A percentile compares a stretch with the other conserved stretches of the same genome.
Evolutionary conservation across 1,140 invertebrate genomes (phyloP).

Genomic region (Epicauta chinensis): DNA sequence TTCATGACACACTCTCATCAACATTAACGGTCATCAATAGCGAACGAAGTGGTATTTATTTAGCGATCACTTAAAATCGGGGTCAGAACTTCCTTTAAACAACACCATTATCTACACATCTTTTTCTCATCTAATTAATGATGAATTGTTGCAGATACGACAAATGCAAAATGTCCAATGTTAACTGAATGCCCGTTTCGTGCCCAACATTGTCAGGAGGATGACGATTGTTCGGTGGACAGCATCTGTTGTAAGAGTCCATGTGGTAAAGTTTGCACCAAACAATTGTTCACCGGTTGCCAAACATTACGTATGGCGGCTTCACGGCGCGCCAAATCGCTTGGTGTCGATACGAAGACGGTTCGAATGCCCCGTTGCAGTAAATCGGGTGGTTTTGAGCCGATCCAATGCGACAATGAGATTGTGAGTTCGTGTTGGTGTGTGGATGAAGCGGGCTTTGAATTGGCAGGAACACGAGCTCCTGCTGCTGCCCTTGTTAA

Average conservation of each 20-base stretch:
- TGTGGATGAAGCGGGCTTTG: slow-evolving; percentile 69
- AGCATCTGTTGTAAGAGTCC: slow-evolving; percentile 43
- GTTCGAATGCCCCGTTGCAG: slow-evolving; percentile 64
- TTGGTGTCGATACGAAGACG: slow-evolving; percentile 45
- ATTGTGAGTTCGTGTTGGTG: slow-evolving; percentile 70
- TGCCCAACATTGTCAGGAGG: slow-evolving; percentile 37
- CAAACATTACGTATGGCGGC: slow-evolving; percentile 59
- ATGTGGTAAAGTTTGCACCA: slow-evolving; percentile 44
- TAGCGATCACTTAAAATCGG: not conserved
- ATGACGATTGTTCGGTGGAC: slow-evolving; percentile 40
- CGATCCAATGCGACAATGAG: slow-evolving; percentile 65
- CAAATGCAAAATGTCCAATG: slow-evolving; percentile 36
- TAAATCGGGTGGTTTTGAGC: slow-evolving; percentile 65
- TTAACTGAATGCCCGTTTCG: slow-evolving; percentile 41
- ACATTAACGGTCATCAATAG: not conserved
- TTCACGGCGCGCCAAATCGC: slow-evolving; percentile 53
- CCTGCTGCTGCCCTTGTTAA: slow-evolving; percentile 57
- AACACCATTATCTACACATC: not conserved
- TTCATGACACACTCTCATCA: not conserved
- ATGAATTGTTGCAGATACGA: slow-evolving; percentile 6
- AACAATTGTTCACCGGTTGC: slow-evolving; percentile 50
- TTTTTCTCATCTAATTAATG: not conserved
- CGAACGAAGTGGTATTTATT: not conserved
- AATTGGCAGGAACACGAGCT: slow-evolving; percentile 68
- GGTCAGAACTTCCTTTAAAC: not conserved